Evolutionary conservation across 2,888 invertebrate genomes (phyloP), one percentile per base, ranked within the genome.

Genomic region (Tenodera sinensis): DNA sequence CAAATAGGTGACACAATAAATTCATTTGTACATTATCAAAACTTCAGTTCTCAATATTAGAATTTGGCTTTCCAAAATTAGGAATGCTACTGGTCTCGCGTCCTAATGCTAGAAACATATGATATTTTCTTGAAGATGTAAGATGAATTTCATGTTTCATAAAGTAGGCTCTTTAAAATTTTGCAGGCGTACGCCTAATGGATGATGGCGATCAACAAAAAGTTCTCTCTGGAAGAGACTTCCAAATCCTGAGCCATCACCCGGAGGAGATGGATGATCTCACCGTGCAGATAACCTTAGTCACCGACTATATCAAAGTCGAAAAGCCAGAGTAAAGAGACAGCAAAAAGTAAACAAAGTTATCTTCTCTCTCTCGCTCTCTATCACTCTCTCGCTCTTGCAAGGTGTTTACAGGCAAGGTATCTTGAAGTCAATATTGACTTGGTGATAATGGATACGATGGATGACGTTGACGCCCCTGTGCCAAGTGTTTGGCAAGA

Each of bases 401-500:
- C 54, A 71, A 71, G 54, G 54, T 71, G 54, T 71, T 71, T 71
- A 71, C 54, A 71, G 54, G 20, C 54, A 71, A 71, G 86, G 28
- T 81, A 86, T 81, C 86, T 81, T 28, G 81, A 30, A 71, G 25
- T n/a, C 81, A 86, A 86, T 86, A 86, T 86, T 86, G 81, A 86
- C 86, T 86, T 20, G 28, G 30, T 81, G 86, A 86, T 86, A 86
- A 86, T 81, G 81, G 28, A 20, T n/a, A 28, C 81, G 81, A 71
- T 71, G 54, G 54, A 20, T 71, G 54, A 71, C 54, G 54, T 71
- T 71, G 54, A 54, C 54, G 54, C 54, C 54, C 54, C 54, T 14
- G 54, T 54, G 54, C 54, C 54, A 71, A 71, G 54, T 71, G 54
- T 71, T 71, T 71, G 20, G 54, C 54, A 71, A 71, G 54, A 71